phyloP scores from a whole-genome alignment of 2,113 vertebrate genomes.

The Polypterus bichir region DNA sequence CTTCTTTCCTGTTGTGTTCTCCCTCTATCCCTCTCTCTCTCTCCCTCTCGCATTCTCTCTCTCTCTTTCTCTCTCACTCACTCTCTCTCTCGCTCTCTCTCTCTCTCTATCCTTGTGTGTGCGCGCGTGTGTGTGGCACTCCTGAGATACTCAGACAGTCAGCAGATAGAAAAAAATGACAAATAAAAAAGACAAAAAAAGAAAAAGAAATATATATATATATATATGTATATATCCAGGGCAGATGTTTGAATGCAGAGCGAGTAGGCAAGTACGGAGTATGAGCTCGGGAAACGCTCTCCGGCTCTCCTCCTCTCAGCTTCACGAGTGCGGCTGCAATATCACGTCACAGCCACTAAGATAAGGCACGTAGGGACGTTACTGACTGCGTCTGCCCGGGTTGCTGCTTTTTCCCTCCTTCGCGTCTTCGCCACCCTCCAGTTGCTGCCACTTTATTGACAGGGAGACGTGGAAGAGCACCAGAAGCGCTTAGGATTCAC shows the following conservation, averaged over 20 bases:
- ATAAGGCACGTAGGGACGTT: slow-evolving; percentile 57
- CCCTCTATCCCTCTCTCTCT: slow-evolving; percentile 22
- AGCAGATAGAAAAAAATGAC: slow-evolving; percentile 31
- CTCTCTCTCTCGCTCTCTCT: slow-evolving; percentile 5
- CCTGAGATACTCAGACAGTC: slow-evolving; percentile 35
- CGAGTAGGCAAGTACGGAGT: slow-evolving; percentile 43
- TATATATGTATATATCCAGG: slow-evolving; percentile 34
- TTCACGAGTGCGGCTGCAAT: slow-evolving; percentile 55
- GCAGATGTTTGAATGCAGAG: slow-evolving; percentile 53
- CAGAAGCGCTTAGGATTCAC: slow-evolving; percentile 36
- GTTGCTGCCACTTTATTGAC: slow-evolving; percentile 36
- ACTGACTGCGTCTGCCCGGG: slow-evolving; percentile 44
- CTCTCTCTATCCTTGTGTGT: slow-evolving; percentile 10
- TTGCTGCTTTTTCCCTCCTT: slow-evolving; percentile 39
- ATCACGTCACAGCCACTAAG: slow-evolving; percentile 60
- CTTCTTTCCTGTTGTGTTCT: slow-evolving; percentile 33
- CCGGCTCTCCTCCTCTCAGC: slow-evolving; percentile 39
- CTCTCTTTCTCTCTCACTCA: slow-evolving; percentile 22
- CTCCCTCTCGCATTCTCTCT: slow-evolving; percentile 17
- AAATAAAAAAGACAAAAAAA: background rate
- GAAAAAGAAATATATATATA: no score
- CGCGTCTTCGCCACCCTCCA: slow-evolving; percentile 23
- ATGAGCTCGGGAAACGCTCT: slow-evolving; percentile 36
- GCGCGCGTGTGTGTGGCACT: slow-evolving; percentile 11
- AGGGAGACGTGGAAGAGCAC: slow-evolving; percentile 35